Conservation (phyloP, 2,888 invertebrate genomes). For the Lysandra bellargus region DNA sequence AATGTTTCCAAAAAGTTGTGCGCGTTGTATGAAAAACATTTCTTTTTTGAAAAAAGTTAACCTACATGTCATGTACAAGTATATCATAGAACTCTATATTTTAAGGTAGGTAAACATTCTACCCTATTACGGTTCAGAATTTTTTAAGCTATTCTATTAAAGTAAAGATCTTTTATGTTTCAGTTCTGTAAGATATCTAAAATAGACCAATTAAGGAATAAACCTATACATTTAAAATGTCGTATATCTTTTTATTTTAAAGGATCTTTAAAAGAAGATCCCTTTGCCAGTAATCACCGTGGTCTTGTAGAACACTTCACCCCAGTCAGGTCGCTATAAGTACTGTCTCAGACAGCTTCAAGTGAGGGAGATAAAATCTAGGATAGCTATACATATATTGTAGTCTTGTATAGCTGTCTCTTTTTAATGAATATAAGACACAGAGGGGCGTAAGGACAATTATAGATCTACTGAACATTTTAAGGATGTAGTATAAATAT, state of each 20-base stretch:
- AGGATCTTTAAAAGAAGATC: background rate
- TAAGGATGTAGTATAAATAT: background rate
- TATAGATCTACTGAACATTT: background rate
- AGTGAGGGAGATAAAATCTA: background rate
- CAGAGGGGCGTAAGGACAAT: background rate
- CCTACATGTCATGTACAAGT: no score
- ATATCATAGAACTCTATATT: no score
- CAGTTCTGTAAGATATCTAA: no score
- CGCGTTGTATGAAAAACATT: no score
- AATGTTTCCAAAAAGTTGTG: background rate
- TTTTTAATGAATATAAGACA: background rate
- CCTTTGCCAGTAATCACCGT: background rate
- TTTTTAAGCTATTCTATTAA: no score
- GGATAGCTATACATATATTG: background rate
- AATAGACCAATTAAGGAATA: background rate
- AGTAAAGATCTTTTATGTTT: no score
- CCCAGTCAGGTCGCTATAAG: background rate
- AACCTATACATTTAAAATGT: no score
- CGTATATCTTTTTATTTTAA: background rate
- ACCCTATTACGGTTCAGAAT: no score
- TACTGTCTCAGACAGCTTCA: slow-evolving; percentile 5
- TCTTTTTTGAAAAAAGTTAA: no score
- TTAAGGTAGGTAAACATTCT: no score
- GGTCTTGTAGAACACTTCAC: background rate
- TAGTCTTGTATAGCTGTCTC: background rate